These are phyloP conservation scores for Aepyceros melampus DNA, from an alignment of 2,113 vertebrate species.

Conservation along the genomic window DNA sequence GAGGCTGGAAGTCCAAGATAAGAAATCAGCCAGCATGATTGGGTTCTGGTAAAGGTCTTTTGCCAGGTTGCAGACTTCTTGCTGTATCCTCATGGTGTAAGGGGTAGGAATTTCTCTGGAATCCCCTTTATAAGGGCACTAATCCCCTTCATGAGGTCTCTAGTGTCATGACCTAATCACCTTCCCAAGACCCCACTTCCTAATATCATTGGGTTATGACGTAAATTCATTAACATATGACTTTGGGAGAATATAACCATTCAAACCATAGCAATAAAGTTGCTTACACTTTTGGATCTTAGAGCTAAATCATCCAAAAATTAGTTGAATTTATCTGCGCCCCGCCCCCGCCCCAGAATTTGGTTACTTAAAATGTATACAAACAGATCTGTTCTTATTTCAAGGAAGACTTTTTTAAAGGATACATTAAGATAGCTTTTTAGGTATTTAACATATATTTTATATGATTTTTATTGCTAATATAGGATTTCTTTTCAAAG, in stretches of 20 bases:
- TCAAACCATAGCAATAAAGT: neutral
- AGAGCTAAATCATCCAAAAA: neutral
- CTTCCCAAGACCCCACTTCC: neutral
- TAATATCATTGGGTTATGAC: neutral
- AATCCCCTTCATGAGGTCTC: neutral
- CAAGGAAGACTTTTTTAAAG: slow-evolving; percentile 14
- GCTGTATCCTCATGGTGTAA: neutral
- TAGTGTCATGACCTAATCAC: neutral
- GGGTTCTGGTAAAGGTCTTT: neutral
- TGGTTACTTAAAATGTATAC: slow-evolving; percentile 26
- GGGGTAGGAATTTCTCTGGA: neutral
- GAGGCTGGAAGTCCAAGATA: neutral
- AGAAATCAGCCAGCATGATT: neutral
- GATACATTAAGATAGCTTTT: neutral
- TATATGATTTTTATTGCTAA: slow-evolving; percentile 4
- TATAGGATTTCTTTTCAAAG: slow-evolving; percentile 4
- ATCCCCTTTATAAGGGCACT: neutral
- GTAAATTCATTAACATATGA: neutral
- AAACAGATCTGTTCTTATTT: neutral
- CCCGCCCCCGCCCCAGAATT: neutral
- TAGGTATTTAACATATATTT: slow-evolving; percentile 3
- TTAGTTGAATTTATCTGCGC: neutral
- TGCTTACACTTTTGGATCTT: neutral
- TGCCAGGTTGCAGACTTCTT: neutral
- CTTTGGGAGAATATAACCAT: neutral